Conservation (phyloP, 2,113 vertebrate species). For the Lynx canadensis region DNA sequence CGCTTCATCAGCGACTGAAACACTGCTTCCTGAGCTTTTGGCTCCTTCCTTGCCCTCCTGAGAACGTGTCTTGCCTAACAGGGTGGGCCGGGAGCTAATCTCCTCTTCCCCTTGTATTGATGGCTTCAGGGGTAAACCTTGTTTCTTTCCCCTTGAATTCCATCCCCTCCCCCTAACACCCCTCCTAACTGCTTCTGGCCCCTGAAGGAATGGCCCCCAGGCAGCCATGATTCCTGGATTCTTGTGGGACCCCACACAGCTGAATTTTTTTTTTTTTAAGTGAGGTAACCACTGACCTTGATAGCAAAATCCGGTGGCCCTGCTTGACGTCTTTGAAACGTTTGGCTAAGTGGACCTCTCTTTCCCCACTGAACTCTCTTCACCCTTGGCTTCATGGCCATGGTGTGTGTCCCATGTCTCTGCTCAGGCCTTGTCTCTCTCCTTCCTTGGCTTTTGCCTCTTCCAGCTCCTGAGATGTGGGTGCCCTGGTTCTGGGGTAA, state of each 20-base stretch:
- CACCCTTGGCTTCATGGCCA: neutral
- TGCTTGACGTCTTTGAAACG: neutral
- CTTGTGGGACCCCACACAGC: rapidly evolving
- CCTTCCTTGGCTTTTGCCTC: neutral
- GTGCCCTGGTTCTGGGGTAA: neutral
- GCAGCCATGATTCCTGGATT: neutral
- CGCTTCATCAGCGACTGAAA: constrained; percentile 49
- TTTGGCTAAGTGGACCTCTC: neutral
- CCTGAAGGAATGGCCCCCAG: neutral
- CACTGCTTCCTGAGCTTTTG: constrained; percentile 54
- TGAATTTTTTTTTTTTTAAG: neutral
- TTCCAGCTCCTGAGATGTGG: neutral
- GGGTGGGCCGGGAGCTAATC: constrained; percentile 24
- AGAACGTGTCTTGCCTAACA: constrained; percentile 66
- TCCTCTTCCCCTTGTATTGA: neutral
- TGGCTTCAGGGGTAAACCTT: neutral
- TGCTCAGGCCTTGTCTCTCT: neutral
- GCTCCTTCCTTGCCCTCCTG: constrained; percentile 51
- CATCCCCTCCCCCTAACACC: neutral
- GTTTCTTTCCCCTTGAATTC: neutral
- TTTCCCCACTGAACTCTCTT: neutral
- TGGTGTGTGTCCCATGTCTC: neutral
- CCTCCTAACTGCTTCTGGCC: neutral
- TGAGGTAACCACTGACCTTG: neutral
- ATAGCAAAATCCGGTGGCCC: neutral